These are phyloP conservation scores for Apaloderma vittatum DNA, from an alignment of 2,113 vertebrate species.

Conservation along the genomic window DNA sequence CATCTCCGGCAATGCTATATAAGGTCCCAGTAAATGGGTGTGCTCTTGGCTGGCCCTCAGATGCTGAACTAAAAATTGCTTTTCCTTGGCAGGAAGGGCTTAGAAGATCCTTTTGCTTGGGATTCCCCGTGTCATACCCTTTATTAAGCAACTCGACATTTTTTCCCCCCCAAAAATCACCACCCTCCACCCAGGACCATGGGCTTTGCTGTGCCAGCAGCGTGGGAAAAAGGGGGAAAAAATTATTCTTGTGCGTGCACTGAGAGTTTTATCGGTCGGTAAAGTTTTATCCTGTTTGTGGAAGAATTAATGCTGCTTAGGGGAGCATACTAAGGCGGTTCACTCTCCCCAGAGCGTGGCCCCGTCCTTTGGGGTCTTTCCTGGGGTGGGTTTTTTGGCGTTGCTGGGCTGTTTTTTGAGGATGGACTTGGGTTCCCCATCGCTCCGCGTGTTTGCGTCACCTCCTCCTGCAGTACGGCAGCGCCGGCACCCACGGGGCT, in stretches of 20 bases:
- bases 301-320: not conserved
- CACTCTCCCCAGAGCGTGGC: rapidly evolving
- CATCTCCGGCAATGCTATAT: not conserved
- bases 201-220: rapidly evolving
- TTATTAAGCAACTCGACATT: not conserved
- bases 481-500: constrained; percentile 41
- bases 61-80: not conserved
- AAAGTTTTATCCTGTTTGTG: not conserved
- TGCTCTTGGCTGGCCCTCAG: not conserved
- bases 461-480: constrained; percentile 34
- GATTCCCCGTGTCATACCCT: not conserved
- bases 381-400: not conserved
- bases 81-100: not conserved
- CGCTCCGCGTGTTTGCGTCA: not conserved
- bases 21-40: not conserved
- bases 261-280: not conserved
- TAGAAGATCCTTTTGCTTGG: not conserved
- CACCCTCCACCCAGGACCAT: not conserved
- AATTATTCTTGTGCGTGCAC: not conserved
- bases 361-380: not conserved
- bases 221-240: not conserved
- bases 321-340: not conserved
- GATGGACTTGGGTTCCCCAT: not conserved
- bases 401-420: not conserved
- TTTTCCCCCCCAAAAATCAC: rapidly evolving